Conservation (phyloP, 2,888 invertebrate genomes). For the Macaria liturata region DNA sequence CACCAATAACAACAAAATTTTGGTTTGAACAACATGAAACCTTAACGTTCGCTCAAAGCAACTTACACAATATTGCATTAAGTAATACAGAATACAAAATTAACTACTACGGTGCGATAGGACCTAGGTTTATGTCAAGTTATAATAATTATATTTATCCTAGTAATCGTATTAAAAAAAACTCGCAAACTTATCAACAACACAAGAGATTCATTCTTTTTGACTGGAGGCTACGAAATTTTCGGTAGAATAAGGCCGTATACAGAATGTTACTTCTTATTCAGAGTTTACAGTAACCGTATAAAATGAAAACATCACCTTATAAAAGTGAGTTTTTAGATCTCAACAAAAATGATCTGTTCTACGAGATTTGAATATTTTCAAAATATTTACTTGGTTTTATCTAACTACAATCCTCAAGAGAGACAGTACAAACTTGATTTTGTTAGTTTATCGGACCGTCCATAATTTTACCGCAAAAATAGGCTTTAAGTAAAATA, state of each 20-base stretch:
- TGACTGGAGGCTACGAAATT: slow-evolving; percentile 4
- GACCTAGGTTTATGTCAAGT: slow-evolving; percentile 50
- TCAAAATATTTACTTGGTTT: too few species aligned
- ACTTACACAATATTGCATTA: slow-evolving; percentile 55
- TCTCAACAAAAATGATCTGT: too few species aligned
- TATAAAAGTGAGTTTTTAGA: too few species aligned
- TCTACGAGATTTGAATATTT: too few species aligned
- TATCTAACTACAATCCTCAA: too few species aligned
- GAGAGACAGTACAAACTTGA: too few species aligned
- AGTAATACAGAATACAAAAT: slow-evolving; percentile 55
- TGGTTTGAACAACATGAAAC: slow-evolving; percentile 78
- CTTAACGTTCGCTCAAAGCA: slow-evolving; percentile 75
- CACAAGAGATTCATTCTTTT: slow-evolving; percentile 57
- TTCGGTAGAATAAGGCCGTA: neutral
- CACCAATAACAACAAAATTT: slow-evolving; percentile 83
- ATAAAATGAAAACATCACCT: too few species aligned
- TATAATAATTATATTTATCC: slow-evolving; percentile 36
- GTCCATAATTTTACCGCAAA: too few species aligned
- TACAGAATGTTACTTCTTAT: too few species aligned
- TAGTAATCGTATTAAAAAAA: slow-evolving; percentile 40
- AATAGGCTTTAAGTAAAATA: too few species aligned
- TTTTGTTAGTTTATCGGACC: too few species aligned
- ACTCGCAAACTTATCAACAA: slow-evolving; percentile 41
- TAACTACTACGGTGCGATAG: slow-evolving; percentile 61
- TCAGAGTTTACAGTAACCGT: too few species aligned